Evolutionary conservation across 2,888 invertebrate species (phyloP).

Genomic region (Stegophylla sp.): DNA sequence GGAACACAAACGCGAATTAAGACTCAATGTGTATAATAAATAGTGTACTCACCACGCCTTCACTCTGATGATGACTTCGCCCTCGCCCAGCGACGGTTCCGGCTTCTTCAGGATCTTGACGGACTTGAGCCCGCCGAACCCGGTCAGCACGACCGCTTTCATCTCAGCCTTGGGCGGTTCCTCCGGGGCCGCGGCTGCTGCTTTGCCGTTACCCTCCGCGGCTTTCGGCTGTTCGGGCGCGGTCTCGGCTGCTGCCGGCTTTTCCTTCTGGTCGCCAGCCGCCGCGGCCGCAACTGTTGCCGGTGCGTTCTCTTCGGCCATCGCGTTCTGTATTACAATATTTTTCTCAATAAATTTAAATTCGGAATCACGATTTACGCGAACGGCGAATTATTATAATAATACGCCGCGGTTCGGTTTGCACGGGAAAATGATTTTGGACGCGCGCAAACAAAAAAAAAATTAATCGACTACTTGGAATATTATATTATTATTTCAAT

Average conservation of each 20-base stretch:
- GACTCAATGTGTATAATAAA: not conserved
- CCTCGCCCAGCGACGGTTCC: conserved; percentile 75
- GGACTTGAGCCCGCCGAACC: conserved; percentile 85
- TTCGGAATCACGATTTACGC: too few relatives aligned
- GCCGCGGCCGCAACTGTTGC: not conserved
- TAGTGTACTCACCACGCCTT: conserved; percentile 80
- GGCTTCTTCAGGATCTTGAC: conserved; percentile 83
- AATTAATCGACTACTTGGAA: too few relatives aligned
- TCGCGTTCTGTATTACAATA: too few relatives aligned
- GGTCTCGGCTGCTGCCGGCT: conserved; percentile 65
- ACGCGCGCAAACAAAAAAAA: too few relatives aligned
- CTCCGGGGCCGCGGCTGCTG: conserved; percentile 62
- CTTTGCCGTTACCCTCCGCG: conserved; percentile 66
- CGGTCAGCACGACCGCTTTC: conserved; percentile 82
- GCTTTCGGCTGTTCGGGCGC: conserved; percentile 64
- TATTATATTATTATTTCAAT: too few relatives aligned
- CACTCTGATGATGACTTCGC: conserved; percentile 82
- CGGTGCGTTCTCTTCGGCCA: conserved; percentile 44
- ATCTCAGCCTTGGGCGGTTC: conserved; percentile 79
- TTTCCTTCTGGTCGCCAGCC: conserved; percentile 17
- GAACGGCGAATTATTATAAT: not conserved
- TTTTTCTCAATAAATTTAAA: not conserved
- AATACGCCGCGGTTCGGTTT: too few relatives aligned
- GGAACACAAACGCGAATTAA: conserved; percentile 54
- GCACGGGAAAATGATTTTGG: too few relatives aligned